Percentiles rank a stretch among this genome's conserved stretches.
phyloP scores from a whole-genome alignment of 2,113 vertebrate species.

The Ascaphus truei region DNA sequence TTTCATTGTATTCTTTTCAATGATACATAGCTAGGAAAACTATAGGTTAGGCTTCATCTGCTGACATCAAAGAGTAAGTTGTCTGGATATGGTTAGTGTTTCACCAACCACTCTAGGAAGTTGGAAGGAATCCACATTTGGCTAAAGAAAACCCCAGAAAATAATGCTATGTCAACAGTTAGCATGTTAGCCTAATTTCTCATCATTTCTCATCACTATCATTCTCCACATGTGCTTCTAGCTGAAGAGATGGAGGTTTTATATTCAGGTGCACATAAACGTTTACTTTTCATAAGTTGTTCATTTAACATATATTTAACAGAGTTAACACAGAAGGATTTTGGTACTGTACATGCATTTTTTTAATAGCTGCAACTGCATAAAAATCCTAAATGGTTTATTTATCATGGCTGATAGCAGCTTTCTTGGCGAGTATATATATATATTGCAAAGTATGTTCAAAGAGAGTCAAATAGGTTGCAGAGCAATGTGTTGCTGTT shows the following conservation, averaged over 20 bases:
- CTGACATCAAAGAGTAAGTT: not conserved
- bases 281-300: not conserved
- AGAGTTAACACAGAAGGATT: too few relatives aligned
- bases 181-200: not conserved
- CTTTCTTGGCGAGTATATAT: too few relatives aligned
- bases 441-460: too few relatives aligned
- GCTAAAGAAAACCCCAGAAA: not conserved
- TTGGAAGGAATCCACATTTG: not conserved
- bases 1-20: not conserved
- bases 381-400: too few relatives aligned
- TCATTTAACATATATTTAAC: too few relatives aligned
- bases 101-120: not conserved
- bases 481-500: too few relatives aligned
- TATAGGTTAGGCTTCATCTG: slow-evolving; percentile 4
- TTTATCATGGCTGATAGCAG: too few relatives aligned
- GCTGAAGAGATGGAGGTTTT: not conserved
- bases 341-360: too few relatives aligned
- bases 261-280: not conserved
- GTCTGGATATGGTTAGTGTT: not conserved
- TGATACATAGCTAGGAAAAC: not conserved
- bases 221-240: not conserved
- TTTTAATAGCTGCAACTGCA: too few relatives aligned
- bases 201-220: slow-evolving; percentile 3
- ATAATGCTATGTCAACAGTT: not conserved
- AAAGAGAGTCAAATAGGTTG: too few relatives aligned